Conservation (phyloP, 2,113 vertebrate genomes). For the Sturnus vulgaris region DNA sequence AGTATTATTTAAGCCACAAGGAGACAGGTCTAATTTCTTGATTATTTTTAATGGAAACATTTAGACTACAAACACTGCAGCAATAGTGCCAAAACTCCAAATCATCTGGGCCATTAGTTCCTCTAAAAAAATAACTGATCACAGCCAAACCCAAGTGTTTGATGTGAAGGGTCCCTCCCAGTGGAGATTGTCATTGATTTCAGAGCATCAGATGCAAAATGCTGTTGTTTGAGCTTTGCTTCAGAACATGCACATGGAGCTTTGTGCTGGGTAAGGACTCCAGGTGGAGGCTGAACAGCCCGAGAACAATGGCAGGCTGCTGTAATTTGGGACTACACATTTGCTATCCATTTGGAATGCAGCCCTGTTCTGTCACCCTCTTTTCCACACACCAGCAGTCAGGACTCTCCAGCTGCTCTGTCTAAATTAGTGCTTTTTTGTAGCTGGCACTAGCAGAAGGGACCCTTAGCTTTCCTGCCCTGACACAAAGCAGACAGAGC, state of each 20-base stretch:
- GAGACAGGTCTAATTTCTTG: background rate
- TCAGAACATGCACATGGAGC: background rate
- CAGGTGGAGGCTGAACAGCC: background rate
- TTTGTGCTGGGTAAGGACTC: background rate
- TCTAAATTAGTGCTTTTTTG: background rate
- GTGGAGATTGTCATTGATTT: background rate
- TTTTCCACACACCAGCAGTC: background rate
- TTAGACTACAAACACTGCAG: background rate
- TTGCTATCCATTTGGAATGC: background rate
- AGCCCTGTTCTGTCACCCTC: background rate
- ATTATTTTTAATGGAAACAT: background rate
- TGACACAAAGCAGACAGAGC: background rate
- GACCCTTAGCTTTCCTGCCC: background rate
- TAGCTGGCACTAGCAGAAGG: background rate
- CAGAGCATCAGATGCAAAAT: background rate
- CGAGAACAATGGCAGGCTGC: background rate
- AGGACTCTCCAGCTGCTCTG: background rate
- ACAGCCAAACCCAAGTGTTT: background rate
- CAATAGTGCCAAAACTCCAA: background rate
- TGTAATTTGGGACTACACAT: background rate
- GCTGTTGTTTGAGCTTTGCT: background rate
- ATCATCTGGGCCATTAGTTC: background rate
- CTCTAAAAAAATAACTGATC: background rate
- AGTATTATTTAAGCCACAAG: background rate
- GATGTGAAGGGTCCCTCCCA: background rate